Base-by-base conservation (phyloP, 2,113 vertebrate genomes). In the Zosterops hypoxanthus region DNA sequence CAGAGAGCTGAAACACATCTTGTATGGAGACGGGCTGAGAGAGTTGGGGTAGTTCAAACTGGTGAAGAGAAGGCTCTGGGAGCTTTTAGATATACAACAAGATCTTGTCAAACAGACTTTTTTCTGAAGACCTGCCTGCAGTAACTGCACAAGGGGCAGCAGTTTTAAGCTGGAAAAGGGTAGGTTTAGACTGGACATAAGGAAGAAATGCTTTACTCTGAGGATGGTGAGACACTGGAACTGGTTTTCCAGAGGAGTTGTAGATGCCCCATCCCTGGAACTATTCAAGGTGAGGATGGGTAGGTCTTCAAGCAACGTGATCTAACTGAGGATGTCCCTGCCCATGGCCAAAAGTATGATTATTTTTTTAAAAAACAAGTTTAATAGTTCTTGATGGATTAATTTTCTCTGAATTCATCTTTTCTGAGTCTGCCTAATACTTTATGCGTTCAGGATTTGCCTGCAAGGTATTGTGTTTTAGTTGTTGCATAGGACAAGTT, bases 221-320 rank as follows among this genome's bases (percentile, higher is more conserved):
- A 50, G 10, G 6, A 19, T 84, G 19, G 6, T 77, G 82, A 85
- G 34, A 6, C 9, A 11, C 15, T 75, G 15, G 14, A 60, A 39
- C 17, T 12, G 10, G 16, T 64, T 90, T n/a, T 55, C 21, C 7
- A 34, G 53, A 63, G 68, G 39, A 20, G 13, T 2, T 86, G 13
- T 76, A 61, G 21, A 11, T 92, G 18, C 8, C 4, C 5, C 1
- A 8, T 59, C 12, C 14, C 9, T 82, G 29, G 15, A 55, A 59
- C 8, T 50, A 46, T 71, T 82, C 33, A 56, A 46, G 26, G 18
- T 13, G 21, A 41, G 9, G 13, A 9, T 73, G 26, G 3, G 33
- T 4, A 3, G 8, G 18, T 36, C 13, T 53, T 75, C 26, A 24
- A 65, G 46, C 52, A 85, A 4, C 0, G 0, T 56, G 34, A 11